phyloP scores from a whole-genome alignment of 2,113 vertebrate species.

The Silurus glanis region DNA sequence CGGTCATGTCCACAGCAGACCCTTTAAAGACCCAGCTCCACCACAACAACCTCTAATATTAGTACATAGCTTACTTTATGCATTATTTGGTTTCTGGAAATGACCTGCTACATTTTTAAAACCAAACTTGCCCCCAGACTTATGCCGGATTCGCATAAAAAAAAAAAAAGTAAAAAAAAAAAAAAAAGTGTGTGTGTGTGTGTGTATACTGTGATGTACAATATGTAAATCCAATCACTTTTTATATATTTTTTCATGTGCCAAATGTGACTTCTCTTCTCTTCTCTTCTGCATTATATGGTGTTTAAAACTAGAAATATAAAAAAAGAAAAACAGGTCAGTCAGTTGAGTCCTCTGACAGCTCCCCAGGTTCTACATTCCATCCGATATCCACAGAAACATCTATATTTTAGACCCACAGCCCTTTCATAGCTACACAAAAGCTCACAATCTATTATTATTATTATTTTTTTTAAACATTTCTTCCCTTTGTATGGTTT shows the following conservation, averaged over 20 bases:
- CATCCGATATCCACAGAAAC: not conserved
- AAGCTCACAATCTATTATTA: not conserved
- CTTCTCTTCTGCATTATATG: not conserved
- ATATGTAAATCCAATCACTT: conserved; percentile 42
- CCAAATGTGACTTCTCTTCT: conserved; percentile 11
- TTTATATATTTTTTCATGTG: conserved; percentile 6
- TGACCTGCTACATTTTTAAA: not conserved
- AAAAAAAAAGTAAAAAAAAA: not conserved
- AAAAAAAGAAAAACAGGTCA: not conserved
- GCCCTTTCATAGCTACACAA: not conserved
- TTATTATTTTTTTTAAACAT: too few relatives aligned
- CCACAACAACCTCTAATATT: too few relatives aligned
- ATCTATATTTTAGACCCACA: not conserved
- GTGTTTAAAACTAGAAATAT: not conserved
- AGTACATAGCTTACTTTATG: not conserved
- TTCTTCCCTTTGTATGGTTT: not conserved
- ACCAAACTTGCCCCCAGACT: conserved; percentile 1
- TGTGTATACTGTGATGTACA: conserved; percentile 35
- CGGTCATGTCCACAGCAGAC: not conserved
- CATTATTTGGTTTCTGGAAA: not conserved
- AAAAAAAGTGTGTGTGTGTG: conserved; percentile 14
- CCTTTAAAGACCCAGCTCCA: conserved; percentile 22
- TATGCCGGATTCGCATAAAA: not conserved
- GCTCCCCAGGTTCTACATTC: conserved; percentile 23
- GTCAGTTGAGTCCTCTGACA: not conserved